Percentiles rank a stretch among this genome's conserved stretches.
These are phyloP conservation scores for Reticulitermes speratus DNA, from an alignment of 1,140 invertebrate genomes.

Conservation along the genomic window DNA sequence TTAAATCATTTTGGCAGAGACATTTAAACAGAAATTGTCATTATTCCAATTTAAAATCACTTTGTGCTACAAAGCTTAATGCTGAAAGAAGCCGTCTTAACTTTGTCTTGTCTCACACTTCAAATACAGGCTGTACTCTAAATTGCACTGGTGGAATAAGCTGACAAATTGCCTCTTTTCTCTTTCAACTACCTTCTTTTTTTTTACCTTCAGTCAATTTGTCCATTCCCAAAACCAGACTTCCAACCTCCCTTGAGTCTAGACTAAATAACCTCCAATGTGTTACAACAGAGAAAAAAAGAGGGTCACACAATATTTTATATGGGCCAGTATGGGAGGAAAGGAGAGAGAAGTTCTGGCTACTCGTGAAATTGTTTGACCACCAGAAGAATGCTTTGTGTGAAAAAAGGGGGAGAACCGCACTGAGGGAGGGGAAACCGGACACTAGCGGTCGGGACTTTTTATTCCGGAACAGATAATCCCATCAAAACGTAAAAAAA, in stretches of 20 bases:
- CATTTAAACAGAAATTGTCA: too few relatives aligned
- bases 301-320: constrained; percentile 11
- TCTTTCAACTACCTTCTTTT: not conserved
- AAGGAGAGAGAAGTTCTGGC: not conserved
- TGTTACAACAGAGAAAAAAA: not conserved
- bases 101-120: too few relatives aligned
- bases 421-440: not conserved
- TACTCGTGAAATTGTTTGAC: constrained; percentile 18
- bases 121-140: not conserved
- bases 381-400: constrained; percentile 15
- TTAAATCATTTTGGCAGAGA: too few relatives aligned
- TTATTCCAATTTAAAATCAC: too few relatives aligned
- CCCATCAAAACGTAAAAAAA: constrained; percentile 5
- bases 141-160: not conserved
- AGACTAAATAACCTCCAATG: not conserved
- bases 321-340: not conserved
- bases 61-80: too few relatives aligned
- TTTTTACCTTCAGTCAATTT: not conserved
- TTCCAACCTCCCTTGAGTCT: not conserved
- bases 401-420: not conserved
- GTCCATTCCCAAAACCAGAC: not conserved
- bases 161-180: not conserved
- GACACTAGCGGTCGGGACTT: not conserved
- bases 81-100: too few relatives aligned
- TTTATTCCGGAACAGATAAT: constrained; percentile 17